Percentiles rank a stretch among this genome's conserved stretches.
Conservation (phyloP, 2,113 vertebrate genomes). For the Ornithorhynchus anatinus region DNA sequence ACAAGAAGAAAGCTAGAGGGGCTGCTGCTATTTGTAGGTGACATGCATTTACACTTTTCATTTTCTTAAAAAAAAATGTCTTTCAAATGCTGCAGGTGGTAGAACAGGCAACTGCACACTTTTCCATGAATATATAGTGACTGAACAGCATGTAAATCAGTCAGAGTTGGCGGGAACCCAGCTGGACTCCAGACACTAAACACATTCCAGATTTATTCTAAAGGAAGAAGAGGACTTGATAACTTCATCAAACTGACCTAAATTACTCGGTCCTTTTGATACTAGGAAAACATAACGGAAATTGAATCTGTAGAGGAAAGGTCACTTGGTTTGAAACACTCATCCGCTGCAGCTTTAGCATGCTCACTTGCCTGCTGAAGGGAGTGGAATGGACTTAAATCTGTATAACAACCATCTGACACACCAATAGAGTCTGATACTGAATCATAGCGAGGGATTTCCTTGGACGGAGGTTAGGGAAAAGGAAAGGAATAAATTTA, state of each 20-base stretch:
- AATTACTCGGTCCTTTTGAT: conserved; percentile 10
- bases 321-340: not conserved
- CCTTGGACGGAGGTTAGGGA: not conserved
- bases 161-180: conserved; percentile 16
- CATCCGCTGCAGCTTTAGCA: not conserved
- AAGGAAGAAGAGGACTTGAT: conserved; percentile 37
- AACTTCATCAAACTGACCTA: conserved; percentile 11
- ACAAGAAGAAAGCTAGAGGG: fast-evolving
- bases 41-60: not conserved
- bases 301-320: not conserved
- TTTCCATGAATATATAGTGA: conserved; percentile 27
- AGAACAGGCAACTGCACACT: conserved; percentile 12
- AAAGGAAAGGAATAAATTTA: not conserved
- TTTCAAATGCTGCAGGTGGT: conserved; percentile 17
- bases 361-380: not conserved
- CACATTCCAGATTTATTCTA: conserved; percentile 37
- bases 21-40: not conserved
- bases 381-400: not conserved
- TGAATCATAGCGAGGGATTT: not conserved
- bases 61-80: conserved; percentile 3
- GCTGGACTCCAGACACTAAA: conserved; percentile 10
- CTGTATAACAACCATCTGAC: not conserved
- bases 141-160: conserved; percentile 2
- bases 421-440: not conserved
- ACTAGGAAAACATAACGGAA: not conserved